Percentiles rank a stretch among this genome's conserved stretches.
Evolutionary conservation across 30 jellyfish, hydroid and myxozoan species (phyloP).

Genomic region (Pseudorhiza aurosa): DNA sequence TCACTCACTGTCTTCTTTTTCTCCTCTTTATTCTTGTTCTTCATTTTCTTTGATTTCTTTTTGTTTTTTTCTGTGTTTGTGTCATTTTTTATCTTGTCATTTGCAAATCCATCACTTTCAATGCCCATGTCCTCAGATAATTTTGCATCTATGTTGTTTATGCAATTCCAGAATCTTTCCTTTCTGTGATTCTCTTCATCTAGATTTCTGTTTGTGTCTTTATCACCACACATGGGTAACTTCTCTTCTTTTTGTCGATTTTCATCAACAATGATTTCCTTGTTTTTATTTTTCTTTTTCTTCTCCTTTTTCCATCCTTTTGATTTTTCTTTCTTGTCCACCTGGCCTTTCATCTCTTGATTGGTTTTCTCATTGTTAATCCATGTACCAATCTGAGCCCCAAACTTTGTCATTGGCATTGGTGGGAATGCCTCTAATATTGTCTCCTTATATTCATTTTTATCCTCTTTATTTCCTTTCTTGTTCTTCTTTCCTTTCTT

Average conservation of each 20-base stretch:
- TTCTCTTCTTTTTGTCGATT: neutral
- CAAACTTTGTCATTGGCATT: conserved; percentile 10
- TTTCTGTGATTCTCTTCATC: neutral
- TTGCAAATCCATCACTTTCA: neutral
- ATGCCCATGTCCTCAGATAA: neutral
- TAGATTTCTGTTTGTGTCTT: neutral
- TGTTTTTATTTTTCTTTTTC: neutral
- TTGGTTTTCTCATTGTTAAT: neutral
- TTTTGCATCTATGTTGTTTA: neutral
- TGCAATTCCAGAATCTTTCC: neutral
- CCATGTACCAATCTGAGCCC: conserved; percentile 32
- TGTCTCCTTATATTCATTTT: neutral
- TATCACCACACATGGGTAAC: neutral
- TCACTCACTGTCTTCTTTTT: conserved; percentile 19
- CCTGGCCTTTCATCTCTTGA: neutral
- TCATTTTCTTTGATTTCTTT: neutral
- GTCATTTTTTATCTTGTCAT: neutral
- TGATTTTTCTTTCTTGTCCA: neutral
- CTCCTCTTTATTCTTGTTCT: neutral
- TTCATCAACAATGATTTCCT: neutral
- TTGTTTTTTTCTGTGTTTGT: neutral
- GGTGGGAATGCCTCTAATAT: conserved; percentile 16
- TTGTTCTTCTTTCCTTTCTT: neutral
- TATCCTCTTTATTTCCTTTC: neutral
- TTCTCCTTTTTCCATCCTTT: neutral